These are phyloP conservation scores for Neodiprion virginianus DNA, from an alignment of 1,140 invertebrate species.

Conservation along the genomic window DNA sequence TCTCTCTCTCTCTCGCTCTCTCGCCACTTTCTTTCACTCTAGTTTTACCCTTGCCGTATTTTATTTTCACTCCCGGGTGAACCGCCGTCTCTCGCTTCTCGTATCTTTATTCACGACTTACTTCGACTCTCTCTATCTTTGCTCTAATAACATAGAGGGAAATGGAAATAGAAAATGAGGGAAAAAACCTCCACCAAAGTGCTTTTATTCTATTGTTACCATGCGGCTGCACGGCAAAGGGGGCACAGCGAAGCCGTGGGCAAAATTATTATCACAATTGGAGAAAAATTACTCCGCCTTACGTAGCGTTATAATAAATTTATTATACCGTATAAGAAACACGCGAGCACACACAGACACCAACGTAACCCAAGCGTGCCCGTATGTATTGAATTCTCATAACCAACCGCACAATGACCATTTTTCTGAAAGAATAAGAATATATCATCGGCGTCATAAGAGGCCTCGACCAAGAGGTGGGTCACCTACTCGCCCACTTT, in stretches of 20 bases:
- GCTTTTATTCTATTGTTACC: neutral
- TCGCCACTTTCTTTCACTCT: neutral
- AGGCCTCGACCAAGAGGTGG: no score
- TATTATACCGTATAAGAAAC: neutral
- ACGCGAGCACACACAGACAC: no score
- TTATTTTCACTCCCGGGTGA: constrained; percentile 21
- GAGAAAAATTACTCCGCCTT: neutral
- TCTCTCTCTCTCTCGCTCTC: neutral
- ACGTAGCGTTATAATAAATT: neutral
- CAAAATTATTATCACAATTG: neutral
- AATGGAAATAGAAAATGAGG: neutral
- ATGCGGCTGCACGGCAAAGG: neutral
- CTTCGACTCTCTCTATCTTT: neutral
- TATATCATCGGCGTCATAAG: no score
- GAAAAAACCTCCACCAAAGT: neutral
- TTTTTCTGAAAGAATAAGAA: no score
- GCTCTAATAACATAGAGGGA: constrained; percentile 2
- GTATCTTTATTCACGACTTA: no score
- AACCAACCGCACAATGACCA: no score
- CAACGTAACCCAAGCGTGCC: no score
- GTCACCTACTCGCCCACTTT: no score
- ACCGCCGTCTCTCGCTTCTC: constrained; percentile 15
- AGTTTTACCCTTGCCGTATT: neutral
- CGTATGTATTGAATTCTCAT: no score
- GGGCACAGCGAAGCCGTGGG: neutral